phyloP scores from a whole-genome alignment of 2,888 invertebrate genomes.

The Blastobasis adustella region DNA sequence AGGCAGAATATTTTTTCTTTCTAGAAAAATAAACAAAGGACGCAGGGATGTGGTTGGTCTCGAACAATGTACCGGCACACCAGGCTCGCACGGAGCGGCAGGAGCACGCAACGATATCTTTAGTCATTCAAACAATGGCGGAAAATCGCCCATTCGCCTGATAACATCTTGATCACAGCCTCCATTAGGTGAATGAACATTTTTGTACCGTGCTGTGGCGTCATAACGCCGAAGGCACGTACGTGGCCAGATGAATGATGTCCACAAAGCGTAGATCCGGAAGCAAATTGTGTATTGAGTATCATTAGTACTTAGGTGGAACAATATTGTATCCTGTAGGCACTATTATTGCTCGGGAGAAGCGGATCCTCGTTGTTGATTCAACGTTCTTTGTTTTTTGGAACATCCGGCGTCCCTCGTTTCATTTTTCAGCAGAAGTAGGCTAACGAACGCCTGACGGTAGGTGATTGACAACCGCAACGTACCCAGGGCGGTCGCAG shows the following conservation, averaged over 20 bases:
- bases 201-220: not conserved
- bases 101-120: conserved; percentile 53
- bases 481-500: too few relatives aligned
- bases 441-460: too few relatives aligned
- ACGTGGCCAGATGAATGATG: not conserved
- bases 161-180: conserved; percentile 38
- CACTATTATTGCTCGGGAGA: too few relatives aligned
- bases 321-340: too few relatives aligned
- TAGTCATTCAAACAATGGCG: conserved; percentile 48
- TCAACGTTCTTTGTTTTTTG: too few relatives aligned
- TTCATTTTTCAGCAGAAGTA: too few relatives aligned
- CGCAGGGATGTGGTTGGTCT: conserved; percentile 1
- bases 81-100: conserved; percentile 29
- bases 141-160: conserved; percentile 25
- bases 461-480: too few relatives aligned
- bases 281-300: conserved; percentile 5
- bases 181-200: conserved; percentile 23
- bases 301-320: too few relatives aligned
- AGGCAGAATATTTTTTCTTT: too few relatives aligned
- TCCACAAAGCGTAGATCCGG: conserved; percentile 15
- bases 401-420: too few relatives aligned
- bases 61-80: conserved; percentile 18
- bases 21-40: too few relatives aligned
- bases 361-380: too few relatives aligned
- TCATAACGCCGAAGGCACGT: conserved; percentile 4